phyloP scores from a whole-genome alignment of 2,797 vertebrate species.

The Cryptoblepharus egeriae region DNA sequence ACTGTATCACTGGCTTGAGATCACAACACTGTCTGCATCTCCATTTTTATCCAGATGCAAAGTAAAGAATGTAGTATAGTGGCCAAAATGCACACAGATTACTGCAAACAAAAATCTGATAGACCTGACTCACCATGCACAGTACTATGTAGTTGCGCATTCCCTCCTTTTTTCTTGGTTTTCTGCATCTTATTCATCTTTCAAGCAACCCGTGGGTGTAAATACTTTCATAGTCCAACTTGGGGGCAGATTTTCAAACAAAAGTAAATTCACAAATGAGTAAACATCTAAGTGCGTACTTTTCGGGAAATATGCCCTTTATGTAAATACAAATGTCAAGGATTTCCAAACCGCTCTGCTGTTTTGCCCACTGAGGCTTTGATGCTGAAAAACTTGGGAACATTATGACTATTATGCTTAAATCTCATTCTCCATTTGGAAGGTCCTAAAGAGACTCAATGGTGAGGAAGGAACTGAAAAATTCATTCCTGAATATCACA shows the following conservation, averaged over 20 bases:
- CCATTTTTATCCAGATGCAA: neutral
- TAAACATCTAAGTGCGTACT: neutral
- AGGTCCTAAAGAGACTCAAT: neutral
- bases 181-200: neutral
- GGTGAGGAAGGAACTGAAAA: neutral
- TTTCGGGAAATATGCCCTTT: neutral
- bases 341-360: neutral
- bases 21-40: neutral
- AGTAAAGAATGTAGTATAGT: neutral
- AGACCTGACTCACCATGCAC: neutral
- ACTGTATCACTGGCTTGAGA: neutral
- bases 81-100: neutral
- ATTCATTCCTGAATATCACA: neutral
- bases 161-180: neutral
- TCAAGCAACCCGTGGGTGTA: neutral
- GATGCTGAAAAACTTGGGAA: neutral
- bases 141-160: neutral
- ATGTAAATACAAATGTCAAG: conserved; percentile 13
- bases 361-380: neutral
- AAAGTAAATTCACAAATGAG: conserved; percentile 11
- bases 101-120: neutral
- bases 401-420: neutral
- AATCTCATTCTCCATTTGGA: neutral
- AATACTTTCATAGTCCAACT: neutral
- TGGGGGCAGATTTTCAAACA: neutral